phyloP scores from a whole-genome alignment of 2,113 vertebrate genomes.

The Myrmophylax atrothorax region DNA sequence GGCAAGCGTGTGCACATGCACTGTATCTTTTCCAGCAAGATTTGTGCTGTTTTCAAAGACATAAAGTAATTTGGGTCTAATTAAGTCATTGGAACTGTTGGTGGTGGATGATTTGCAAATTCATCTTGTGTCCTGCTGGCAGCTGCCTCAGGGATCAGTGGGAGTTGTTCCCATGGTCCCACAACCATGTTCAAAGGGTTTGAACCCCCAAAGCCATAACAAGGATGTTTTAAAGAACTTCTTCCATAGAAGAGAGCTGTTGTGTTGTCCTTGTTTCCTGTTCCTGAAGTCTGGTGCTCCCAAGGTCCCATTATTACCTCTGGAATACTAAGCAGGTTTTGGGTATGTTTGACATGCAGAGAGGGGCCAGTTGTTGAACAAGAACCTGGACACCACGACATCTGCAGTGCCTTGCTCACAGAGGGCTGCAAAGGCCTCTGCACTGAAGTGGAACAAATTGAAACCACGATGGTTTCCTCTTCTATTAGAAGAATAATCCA shows the following conservation, averaged over 20 bases:
- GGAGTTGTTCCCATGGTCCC: neutral
- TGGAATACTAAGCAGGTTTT: neutral
- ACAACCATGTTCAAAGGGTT: rapidly evolving
- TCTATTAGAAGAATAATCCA: neutral
- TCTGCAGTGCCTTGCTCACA: neutral
- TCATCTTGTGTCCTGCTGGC: neutral
- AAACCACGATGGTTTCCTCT: neutral
- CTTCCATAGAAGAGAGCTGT: neutral
- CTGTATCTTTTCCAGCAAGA: neutral
- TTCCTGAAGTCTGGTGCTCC: neutral
- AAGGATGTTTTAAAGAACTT: neutral
- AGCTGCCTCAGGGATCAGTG: neutral
- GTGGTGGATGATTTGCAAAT: neutral
- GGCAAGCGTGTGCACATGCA: neutral
- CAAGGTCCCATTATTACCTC: neutral
- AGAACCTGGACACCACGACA: neutral
- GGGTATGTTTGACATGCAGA: neutral
- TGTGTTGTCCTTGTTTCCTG: neutral
- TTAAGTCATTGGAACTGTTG: neutral
- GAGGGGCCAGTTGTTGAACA: neutral
- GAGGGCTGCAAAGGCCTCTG: neutral
- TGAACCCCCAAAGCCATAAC: neutral
- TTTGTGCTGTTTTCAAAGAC: neutral
- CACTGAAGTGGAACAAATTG: neutral
- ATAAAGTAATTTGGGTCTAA: neutral